Evolutionary conservation across 2,113 vertebrate genomes (phyloP).

Genomic region (Amblyornis subalaris): DNA sequence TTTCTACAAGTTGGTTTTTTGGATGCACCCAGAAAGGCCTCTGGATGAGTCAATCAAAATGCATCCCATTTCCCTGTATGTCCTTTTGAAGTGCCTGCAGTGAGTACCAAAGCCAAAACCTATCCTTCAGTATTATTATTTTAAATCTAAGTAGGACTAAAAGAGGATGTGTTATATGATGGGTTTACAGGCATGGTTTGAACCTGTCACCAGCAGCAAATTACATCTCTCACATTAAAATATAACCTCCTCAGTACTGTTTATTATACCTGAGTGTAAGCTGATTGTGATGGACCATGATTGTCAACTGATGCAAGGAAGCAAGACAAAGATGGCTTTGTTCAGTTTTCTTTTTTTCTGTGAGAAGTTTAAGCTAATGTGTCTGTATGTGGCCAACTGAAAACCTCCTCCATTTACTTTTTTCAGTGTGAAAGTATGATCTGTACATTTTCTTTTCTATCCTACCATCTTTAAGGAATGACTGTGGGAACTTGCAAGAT

Average conservation of each 20-base stretch:
- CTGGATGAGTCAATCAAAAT: background rate
- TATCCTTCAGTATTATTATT: conserved; percentile 21
- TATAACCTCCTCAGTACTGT: conserved; percentile 37
- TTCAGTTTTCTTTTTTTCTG: conserved; percentile 39
- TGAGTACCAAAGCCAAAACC: background rate
- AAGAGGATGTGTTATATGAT: conserved; percentile 54
- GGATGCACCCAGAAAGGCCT: background rate
- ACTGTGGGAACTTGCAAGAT: conserved; percentile 64
- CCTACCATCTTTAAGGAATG: background rate
- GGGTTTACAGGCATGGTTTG: conserved; percentile 25
- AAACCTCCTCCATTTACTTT: conserved; percentile 36
- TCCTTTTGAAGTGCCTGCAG: conserved; percentile 16
- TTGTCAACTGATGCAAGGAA: conserved; percentile 54
- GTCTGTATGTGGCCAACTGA: conserved; percentile 9
- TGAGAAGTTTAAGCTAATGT: background rate
- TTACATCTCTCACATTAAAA: conserved; percentile 54
- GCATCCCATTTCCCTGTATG: background rate
- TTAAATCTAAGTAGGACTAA: conserved; percentile 38
- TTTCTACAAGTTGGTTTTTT: background rate
- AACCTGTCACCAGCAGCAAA: conserved; percentile 58
- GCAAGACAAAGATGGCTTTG: conserved; percentile 64
- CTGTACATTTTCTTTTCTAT: background rate
- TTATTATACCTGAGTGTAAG: conserved; percentile 63
- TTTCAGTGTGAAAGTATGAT: background rate
- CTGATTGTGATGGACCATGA: conserved; percentile 57